These are phyloP conservation scores for Candidula unifasciata DNA, from an alignment of 2,888 invertebrate species.

Conservation along the genomic window DNA sequence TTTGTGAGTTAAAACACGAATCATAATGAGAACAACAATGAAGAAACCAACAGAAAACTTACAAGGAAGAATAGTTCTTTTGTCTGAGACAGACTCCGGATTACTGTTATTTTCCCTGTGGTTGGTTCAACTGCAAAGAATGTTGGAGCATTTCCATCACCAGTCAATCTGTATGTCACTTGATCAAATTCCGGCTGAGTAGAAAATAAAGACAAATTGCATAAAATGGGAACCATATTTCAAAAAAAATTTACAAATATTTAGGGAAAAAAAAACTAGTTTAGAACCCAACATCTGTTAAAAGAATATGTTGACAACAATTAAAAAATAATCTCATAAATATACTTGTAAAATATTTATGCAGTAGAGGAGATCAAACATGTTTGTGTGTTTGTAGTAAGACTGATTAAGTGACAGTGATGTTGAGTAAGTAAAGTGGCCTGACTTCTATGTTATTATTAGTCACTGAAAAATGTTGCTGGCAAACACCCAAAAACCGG, in stretches of 20 bases:
- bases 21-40: neutral
- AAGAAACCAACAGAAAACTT: neutral
- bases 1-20: no score
- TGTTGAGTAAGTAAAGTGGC: no score
- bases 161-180: conserved; percentile 58
- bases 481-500: no score
- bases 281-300: neutral
- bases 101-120: conserved; percentile 59
- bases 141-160: conserved; percentile 56
- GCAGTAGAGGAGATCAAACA: no score
- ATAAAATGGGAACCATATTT: neutral
- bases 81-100: neutral
- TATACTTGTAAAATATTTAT: no score
- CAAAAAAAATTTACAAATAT: neutral
- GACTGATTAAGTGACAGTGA: no score
- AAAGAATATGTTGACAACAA: no score
- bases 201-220: neutral
- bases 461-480: no score
- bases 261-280: neutral
- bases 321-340: no score
- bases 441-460: no score
- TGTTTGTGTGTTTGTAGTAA: no score
- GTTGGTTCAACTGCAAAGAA: conserved; percentile 64
- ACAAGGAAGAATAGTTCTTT: neutral
- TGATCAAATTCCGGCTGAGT: conserved; percentile 45